phyloP scores from a whole-genome alignment of 2,797 vertebrate genomes.

The Falco naumanni region DNA sequence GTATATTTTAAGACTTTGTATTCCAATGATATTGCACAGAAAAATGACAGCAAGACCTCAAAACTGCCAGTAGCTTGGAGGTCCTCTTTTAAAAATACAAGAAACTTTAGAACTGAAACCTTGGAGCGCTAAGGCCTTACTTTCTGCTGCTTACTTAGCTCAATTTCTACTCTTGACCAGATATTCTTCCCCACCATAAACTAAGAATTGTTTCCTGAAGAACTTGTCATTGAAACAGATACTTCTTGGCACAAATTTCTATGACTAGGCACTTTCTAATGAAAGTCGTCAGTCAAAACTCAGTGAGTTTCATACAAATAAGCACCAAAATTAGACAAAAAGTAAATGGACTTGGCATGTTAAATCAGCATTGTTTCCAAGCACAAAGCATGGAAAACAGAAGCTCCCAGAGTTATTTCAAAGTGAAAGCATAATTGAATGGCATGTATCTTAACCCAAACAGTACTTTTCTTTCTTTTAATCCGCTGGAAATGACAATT shows the following conservation, averaged over 20 bases:
- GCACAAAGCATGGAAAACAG: constrained; percentile 6
- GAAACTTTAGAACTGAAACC: not conserved
- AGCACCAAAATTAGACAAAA: constrained; percentile 18
- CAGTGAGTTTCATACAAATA: constrained; percentile 34
- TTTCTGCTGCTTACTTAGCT: not conserved
- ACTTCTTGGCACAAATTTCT: constrained; percentile 29
- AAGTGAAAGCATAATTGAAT: constrained; percentile 42
- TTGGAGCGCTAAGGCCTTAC: not conserved
- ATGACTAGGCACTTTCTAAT: constrained; percentile 42
- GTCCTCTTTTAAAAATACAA: not conserved
- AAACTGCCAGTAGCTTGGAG: not conserved
- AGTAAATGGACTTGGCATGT: constrained; percentile 40
- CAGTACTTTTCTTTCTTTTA: constrained; percentile 17
- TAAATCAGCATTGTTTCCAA: constrained; percentile 31
- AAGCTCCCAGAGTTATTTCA: constrained; percentile 26
- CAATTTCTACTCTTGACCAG: not conserved
- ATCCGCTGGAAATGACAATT: constrained; percentile 17
- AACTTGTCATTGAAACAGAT: not conserved
- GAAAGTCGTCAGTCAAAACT: constrained; percentile 21
- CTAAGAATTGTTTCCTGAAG: not conserved
- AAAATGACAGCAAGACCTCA: not conserved
- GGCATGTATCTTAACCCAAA: constrained; percentile 16
- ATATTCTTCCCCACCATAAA: not conserved
- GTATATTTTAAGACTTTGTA: not conserved
- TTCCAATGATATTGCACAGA: not conserved